These are phyloP conservation scores for Amniataba percoides DNA, from an alignment of 2,797 vertebrate species.

Conservation along the genomic window DNA sequence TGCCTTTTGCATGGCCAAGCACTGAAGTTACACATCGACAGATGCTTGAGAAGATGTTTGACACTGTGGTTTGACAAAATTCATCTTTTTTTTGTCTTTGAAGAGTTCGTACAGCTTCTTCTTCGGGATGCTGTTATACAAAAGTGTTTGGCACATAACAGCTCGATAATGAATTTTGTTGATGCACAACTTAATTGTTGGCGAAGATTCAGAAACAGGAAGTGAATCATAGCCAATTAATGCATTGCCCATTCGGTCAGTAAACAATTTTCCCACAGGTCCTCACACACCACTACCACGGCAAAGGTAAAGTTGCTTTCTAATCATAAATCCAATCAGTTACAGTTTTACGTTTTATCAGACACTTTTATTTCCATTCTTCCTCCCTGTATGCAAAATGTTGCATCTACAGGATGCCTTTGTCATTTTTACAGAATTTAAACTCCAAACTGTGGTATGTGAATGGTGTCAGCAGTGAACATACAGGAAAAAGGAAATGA, in stretches of 20 bases:
- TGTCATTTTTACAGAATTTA: neutral
- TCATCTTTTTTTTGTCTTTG: too few species aligned
- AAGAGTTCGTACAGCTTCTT: too few species aligned
- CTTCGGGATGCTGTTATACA: too few species aligned
- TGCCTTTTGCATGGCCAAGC: neutral
- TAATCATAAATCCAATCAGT: neutral
- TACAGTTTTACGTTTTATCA: neutral
- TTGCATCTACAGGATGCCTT: conserved; percentile 22
- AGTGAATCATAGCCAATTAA: neutral
- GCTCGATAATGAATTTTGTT: too few species aligned
- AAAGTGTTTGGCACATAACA: too few species aligned
- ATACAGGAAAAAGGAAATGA: conserved; percentile 17
- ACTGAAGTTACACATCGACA: neutral
- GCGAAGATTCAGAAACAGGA: conserved; percentile 19
- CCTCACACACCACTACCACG: neutral
- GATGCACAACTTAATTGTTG: neutral
- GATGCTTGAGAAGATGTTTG: too few species aligned
- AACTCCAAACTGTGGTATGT: conserved; percentile 1
- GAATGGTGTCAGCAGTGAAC: neutral
- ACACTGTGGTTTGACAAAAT: too few species aligned
- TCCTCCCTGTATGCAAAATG: neutral
- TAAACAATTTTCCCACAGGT: neutral
- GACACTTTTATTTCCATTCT: neutral
- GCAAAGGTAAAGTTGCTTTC: neutral
- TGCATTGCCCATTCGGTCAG: neutral